Evolutionary conservation across 2,113 vertebrate species (phyloP).

Genomic region (Cephalopterus ornatus): DNA sequence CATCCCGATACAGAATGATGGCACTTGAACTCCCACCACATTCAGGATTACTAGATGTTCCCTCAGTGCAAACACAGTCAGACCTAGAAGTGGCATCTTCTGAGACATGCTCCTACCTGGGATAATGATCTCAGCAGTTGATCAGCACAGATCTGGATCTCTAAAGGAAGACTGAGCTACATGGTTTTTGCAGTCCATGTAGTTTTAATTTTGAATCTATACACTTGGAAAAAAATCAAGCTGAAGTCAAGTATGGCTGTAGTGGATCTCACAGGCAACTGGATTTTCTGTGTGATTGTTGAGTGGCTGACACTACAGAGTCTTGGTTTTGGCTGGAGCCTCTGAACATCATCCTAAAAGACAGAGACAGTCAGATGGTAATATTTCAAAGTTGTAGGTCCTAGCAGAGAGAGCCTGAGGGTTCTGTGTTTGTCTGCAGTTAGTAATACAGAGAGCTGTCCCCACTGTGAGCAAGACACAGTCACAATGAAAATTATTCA

Average conservation of each 20-base stretch:
- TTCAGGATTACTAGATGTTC: neutral
- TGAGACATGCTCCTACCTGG: fast-evolving
- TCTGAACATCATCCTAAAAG: neutral
- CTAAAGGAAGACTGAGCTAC: neutral
- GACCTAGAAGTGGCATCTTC: neutral
- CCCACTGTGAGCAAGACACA: neutral
- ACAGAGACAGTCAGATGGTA: neutral
- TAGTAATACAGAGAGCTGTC: neutral
- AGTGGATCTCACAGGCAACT: neutral
- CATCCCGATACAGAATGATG: neutral
- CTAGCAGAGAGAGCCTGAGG: neutral
- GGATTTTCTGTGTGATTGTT: neutral
- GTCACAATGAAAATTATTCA: neutral
- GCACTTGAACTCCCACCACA: fast-evolving
- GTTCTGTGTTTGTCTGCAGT: neutral
- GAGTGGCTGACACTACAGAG: neutral
- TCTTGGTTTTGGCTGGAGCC: neutral
- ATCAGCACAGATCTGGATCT: neutral
- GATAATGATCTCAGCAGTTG: fast-evolving
- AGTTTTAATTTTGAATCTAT: neutral
- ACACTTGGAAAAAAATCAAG: fast-evolving
- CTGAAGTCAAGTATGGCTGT: neutral
- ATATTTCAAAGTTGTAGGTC: neutral
- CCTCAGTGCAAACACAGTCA: neutral
- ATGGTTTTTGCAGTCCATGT: neutral